Base-by-base conservation (phyloP, 2,888 invertebrate genomes). In the Tortrix viridana region DNA sequence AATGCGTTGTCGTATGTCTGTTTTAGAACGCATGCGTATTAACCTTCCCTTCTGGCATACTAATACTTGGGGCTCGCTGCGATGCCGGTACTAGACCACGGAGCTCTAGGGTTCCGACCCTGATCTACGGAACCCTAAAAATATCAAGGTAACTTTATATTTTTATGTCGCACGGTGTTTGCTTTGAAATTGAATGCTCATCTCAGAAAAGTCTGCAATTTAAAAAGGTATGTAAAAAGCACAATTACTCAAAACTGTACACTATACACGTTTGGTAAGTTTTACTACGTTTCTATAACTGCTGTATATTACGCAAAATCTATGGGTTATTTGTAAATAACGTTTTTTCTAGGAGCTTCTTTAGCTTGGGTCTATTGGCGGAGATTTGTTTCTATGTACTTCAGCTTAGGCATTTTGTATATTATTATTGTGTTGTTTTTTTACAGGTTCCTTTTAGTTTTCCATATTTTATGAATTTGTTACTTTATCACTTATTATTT, bases 31-130 rank as follows among this genome's bases (percentile, higher is more conserved):
- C 92, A 92, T 92, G 92, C 89, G 90, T 92, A 90, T 92, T 92
- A 92, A 92, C 92, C 85, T 92, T 91, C 84, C 91, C 92, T 90
- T 91, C 91, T 90, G 92, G 92, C 92, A 92, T 92, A 92, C 92
- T 92, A 92, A 92, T 91, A 78, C 66, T 84, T 87, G 89, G 91
- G 79, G 80, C 76, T 81, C 86, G 79, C 79, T 84, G 76, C 82
- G 84, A 76, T 82, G 82, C 78, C 82, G 87, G 76, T 79, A 80
- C 73, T 90, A 85, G 73, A 73, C 67, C 70, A 63, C 68, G 71
- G 71, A 77, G 66, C 69, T 18, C 22, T 49, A 49, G 55, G 55
- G 61, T 50, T 60, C 44, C 44, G 22, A n/a, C 16, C 49, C 44
- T 37, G 43, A n/a, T 16, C 49, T 2, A 26, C 55, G 37, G 44